Evolutionary conservation across 1,140 invertebrate genomes (phyloP).

Genomic region (Hormaphis cornu): DNA sequence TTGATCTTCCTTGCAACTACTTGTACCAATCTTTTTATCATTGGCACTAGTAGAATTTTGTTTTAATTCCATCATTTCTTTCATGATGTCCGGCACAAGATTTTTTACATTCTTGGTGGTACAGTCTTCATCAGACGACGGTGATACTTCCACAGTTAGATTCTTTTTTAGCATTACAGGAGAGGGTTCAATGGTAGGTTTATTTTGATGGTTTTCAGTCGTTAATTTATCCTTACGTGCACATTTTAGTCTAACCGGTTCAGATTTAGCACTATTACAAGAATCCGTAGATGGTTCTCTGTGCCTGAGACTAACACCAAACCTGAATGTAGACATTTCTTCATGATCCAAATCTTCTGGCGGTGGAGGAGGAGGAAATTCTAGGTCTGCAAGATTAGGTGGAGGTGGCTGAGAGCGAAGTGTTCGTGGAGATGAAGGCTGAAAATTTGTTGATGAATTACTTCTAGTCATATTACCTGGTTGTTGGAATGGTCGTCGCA

Average conservation of each 20-base stretch:
- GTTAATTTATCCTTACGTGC: slow-evolving; percentile 16
- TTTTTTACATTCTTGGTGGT: slow-evolving; percentile 40
- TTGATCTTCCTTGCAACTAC: slow-evolving; percentile 47
- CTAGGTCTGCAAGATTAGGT: slow-evolving; percentile 63
- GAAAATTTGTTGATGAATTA: slow-evolving; percentile 65
- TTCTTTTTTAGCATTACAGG: slow-evolving; percentile 15
- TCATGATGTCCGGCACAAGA: slow-evolving; percentile 47
- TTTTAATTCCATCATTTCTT: slow-evolving; percentile 71
- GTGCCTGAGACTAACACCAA: slow-evolving; percentile 60
- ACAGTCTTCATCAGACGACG: slow-evolving; percentile 33
- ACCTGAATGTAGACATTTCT: slow-evolving; percentile 59
- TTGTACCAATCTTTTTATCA: slow-evolving; percentile 50
- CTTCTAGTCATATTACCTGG: slow-evolving; percentile 69
- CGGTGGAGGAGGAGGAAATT: slow-evolving; percentile 73
- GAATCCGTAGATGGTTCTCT: slow-evolving; percentile 54
- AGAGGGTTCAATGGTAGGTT: slow-evolving; percentile 8
- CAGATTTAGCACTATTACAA: slow-evolving; percentile 45
- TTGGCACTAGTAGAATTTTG: slow-evolving; percentile 53
- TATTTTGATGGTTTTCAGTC: background rate
- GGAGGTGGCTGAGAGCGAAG: slow-evolving; percentile 48
- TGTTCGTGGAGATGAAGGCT: slow-evolving; percentile 46
- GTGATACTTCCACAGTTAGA: slow-evolving; percentile 29
- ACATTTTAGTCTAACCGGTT: slow-evolving; percentile 35
- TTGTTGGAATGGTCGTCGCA: slow-evolving; percentile 42
- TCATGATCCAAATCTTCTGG: slow-evolving; percentile 47